These are phyloP conservation scores for Deroplatys truncata DNA, from an alignment of 2,888 invertebrate genomes.

Conservation along the genomic window DNA sequence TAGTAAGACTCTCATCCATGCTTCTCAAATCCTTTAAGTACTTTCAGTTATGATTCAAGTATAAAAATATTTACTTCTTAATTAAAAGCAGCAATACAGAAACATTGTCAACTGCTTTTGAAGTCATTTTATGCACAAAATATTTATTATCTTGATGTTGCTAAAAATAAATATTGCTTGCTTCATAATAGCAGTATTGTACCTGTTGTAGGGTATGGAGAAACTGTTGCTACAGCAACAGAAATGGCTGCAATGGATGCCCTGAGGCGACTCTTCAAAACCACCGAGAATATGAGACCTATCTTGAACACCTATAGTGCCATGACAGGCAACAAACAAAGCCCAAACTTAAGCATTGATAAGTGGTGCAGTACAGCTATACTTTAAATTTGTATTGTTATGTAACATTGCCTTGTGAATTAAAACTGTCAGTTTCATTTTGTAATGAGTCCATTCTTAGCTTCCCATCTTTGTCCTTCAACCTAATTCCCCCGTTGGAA, in stretches of 20 bases:
- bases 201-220: constrained; percentile 72
- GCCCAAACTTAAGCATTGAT: not conserved
- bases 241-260: constrained; percentile 85
- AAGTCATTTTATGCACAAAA: too few relatives aligned
- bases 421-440: not conserved
- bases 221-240: constrained; percentile 74
- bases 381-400: not conserved
- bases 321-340: not conserved
- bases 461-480: constrained; percentile 81
- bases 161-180: too few relatives aligned
- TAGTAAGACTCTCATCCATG: too few relatives aligned
- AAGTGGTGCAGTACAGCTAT: not conserved
- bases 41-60: too few relatives aligned
- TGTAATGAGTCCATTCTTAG: constrained; percentile 66
- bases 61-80: too few relatives aligned
- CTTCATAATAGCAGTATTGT: too few relatives aligned
- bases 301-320: constrained; percentile 46
- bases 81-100: too few relatives aligned
- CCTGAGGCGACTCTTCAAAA: constrained; percentile 63
- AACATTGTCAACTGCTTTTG: too few relatives aligned
- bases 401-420: not conserved
- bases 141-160: too few relatives aligned
- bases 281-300: constrained; percentile 55
- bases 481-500: constrained; percentile 77
- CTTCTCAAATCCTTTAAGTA: too few relatives aligned